Percentiles rank a stretch among this genome's conserved stretches.
phyloP scores from a whole-genome alignment of 1,140 invertebrate genomes.

The Drosophila grimshawi region DNA sequence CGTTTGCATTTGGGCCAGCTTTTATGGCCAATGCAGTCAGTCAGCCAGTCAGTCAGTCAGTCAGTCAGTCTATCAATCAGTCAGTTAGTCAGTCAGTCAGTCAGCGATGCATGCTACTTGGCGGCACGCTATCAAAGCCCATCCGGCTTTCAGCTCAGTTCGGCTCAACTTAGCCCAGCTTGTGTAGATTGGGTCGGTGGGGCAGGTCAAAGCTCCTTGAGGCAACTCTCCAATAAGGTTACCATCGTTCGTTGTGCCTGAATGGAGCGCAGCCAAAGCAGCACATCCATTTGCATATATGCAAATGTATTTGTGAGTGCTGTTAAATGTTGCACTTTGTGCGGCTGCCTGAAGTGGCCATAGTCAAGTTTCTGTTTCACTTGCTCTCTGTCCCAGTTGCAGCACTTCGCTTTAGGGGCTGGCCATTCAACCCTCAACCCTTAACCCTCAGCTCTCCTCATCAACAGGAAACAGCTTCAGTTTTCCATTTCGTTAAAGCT shows the following conservation, averaged over 20 bases:
- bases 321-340: constrained; percentile 43
- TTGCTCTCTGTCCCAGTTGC: constrained; percentile 12
- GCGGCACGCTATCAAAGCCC: constrained; percentile 37
- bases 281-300: constrained; percentile 33
- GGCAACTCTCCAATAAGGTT: constrained; percentile 32
- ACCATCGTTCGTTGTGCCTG: constrained; percentile 47
- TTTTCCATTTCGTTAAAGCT: background rate
- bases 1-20: constrained; percentile 22
- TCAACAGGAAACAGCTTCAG: background rate
- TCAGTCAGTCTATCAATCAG: constrained; percentile 6
- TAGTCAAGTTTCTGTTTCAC: constrained; percentile 29
- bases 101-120: constrained; percentile 1
- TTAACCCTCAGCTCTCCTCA: background rate
- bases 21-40: constrained; percentile 26
- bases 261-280: constrained; percentile 16
- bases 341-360: constrained; percentile 18
- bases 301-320: constrained; percentile 36
- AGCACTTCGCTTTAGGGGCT: constrained; percentile 8
- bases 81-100: constrained; percentile 15
- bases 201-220: constrained; percentile 37
- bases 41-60: constrained; percentile 1
- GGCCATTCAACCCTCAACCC: constrained; percentile 17
- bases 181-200: background rate
- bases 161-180: constrained; percentile 2
- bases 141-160: constrained; percentile 21